Base-by-base conservation (phyloP, 2,113 vertebrate species). In the Pseudopodoces humilis region DNA sequence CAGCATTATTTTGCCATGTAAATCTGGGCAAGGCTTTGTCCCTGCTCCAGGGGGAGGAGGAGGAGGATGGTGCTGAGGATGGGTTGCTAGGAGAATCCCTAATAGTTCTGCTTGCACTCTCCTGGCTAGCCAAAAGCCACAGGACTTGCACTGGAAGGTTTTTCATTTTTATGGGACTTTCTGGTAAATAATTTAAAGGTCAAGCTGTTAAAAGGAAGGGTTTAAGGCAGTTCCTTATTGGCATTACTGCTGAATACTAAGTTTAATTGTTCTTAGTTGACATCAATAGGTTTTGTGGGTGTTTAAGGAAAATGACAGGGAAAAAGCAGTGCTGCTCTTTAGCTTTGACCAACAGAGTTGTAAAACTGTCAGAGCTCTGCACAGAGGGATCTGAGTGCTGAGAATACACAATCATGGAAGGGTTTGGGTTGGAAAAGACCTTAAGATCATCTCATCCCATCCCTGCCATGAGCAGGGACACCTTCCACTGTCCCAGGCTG, bases 151-250 rank as follows among this genome's bases (percentile, higher is more conserved):
- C 81, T 79, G 81, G 49, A 65, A 94, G 62, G 74, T 95, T 91
- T 83, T 80, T 92, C 92, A 91, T 94, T 95, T 87, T 92, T 71
- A 87, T 92, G 74, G 87, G 90, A 27, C 47, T 88, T 76, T 33
- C 46, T 86, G 55, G 68, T 92, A 43, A 97, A 96, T 95, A 94
- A 95, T 95, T 92, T 33, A 94, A 83, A 82, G 24, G 55, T 59
- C 43, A 85, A 15, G 91, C 70, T 85, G 64, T 82, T 94, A 82
- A 87, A 78, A 94, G 43, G 28, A 67, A 71, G 81, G 27, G 60
- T 37, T 88, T 95, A 41, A 59, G 86, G 53, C 74, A 58, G 86
- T 53, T 88, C 44, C 49, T 84, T 62, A 82, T 85, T 6, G 78
- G 70, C 30, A 2, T 52, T 83, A 18, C 16, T 27, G 15, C 43